Conservation (phyloP, 2,113 vertebrate species). For the Sphyrna mokarran region DNA sequence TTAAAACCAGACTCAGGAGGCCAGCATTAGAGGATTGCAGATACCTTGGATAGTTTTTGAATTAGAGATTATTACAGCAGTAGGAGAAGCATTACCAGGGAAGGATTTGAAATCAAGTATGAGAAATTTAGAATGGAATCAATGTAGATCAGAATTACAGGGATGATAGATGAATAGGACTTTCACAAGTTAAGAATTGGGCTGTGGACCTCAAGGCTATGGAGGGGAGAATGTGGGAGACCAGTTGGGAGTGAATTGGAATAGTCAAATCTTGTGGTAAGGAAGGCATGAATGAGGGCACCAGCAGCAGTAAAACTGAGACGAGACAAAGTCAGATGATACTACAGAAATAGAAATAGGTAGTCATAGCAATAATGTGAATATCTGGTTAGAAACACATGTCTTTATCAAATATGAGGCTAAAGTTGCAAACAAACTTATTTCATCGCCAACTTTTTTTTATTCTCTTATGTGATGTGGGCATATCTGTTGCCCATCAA, state of each 20-base stretch:
- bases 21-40: too few species aligned
- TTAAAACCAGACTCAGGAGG: too few species aligned
- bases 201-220: neutral
- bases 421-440: neutral
- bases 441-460: neutral
- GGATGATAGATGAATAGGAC: neutral
- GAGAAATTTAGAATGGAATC: neutral
- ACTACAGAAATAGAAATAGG: neutral
- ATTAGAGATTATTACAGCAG: neutral
- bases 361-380: neutral
- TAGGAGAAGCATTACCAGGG: neutral
- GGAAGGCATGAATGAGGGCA: neutral
- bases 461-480: too few species aligned
- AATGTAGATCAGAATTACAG: neutral
- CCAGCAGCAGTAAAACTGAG: neutral
- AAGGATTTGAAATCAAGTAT: neutral
- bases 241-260: neutral
- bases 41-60: neutral
- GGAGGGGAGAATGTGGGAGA: neutral
- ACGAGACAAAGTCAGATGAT: neutral
- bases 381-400: neutral
- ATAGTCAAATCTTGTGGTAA: neutral
- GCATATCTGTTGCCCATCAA: too few species aligned
- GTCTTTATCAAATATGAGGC: neutral
- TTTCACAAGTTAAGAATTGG: neutral